A percentile compares a stretch with the other conserved stretches of the same genome.
phyloP scores from a whole-genome alignment of 2,888 invertebrate genomes.

The Drosophila nigritarsus region DNA sequence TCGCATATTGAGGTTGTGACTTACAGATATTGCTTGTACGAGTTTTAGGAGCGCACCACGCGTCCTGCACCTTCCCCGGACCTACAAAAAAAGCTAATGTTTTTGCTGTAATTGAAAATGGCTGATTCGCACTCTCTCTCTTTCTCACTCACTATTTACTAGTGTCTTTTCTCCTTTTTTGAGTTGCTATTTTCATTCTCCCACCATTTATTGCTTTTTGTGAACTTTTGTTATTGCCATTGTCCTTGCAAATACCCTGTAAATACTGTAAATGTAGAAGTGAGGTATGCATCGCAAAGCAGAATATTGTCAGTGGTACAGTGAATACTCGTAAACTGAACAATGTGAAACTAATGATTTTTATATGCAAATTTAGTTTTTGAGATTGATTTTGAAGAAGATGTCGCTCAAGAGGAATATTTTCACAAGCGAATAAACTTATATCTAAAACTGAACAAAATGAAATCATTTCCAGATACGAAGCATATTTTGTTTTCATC shows the following conservation, averaged over 20 bases:
- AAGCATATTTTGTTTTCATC: background rate
- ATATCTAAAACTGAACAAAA: background rate
- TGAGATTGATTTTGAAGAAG: background rate
- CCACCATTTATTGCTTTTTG: constrained; percentile 30
- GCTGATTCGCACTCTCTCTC: constrained; percentile 12
- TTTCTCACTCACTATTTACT: background rate
- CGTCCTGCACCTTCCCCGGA: background rate
- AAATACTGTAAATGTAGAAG: background rate
- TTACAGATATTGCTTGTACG: constrained; percentile 32
- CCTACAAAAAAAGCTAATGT: constrained; percentile 40
- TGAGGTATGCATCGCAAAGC: background rate
- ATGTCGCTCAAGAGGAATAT: background rate
- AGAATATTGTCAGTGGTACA: background rate
- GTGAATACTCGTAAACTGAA: background rate
- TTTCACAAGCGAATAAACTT: background rate
- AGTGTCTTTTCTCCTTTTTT: constrained; percentile 2
- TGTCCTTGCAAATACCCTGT: constrained; percentile 48
- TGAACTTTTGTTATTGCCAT: constrained; percentile 37
- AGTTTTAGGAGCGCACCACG: constrained; percentile 23
- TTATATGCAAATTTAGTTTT: background rate
- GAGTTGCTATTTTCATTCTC: constrained; percentile 23
- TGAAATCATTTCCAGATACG: background rate
- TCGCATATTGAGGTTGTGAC: constrained; percentile 38
- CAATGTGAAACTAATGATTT: background rate
- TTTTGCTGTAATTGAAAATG: constrained; percentile 63